phyloP scores from a whole-genome alignment of 2,888 invertebrate genomes.

The Nephrotoma flavescens region DNA sequence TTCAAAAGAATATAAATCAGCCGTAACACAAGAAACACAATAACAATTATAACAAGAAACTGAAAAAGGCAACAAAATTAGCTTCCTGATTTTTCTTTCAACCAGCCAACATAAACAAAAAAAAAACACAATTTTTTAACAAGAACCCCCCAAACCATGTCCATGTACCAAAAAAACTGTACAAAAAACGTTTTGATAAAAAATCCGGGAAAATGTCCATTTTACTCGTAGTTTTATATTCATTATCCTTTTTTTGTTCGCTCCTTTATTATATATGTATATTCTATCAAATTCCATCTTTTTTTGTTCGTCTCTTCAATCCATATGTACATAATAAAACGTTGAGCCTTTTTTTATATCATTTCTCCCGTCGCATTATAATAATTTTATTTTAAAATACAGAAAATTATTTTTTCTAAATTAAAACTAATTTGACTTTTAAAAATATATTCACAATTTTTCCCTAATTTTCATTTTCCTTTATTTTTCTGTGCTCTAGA shows the following conservation, averaged over 20 bases:
- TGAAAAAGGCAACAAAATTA: neutral
- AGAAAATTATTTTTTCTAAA: neutral
- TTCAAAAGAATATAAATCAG: neutral
- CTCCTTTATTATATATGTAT: neutral
- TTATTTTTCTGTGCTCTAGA: neutral
- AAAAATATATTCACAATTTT: neutral
- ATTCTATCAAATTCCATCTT: neutral
- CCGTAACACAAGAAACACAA: neutral
- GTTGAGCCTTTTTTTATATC: neutral
- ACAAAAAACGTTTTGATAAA: neutral
- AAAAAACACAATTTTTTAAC: neutral
- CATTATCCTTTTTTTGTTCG: neutral
- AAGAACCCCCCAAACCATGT: neutral
- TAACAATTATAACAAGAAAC: neutral
- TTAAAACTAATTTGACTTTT: neutral
- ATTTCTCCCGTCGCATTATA: neutral
- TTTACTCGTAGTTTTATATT: neutral
- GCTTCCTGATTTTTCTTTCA: neutral
- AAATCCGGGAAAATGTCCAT: neutral
- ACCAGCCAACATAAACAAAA: neutral
- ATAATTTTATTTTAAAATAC: neutral
- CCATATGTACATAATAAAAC: neutral
- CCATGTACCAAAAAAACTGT: neutral
- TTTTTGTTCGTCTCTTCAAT: neutral
- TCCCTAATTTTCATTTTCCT: neutral